Evolutionary conservation across 2,113 vertebrate genomes (phyloP).

Genomic region (Elgaria multicarinata): DNA sequence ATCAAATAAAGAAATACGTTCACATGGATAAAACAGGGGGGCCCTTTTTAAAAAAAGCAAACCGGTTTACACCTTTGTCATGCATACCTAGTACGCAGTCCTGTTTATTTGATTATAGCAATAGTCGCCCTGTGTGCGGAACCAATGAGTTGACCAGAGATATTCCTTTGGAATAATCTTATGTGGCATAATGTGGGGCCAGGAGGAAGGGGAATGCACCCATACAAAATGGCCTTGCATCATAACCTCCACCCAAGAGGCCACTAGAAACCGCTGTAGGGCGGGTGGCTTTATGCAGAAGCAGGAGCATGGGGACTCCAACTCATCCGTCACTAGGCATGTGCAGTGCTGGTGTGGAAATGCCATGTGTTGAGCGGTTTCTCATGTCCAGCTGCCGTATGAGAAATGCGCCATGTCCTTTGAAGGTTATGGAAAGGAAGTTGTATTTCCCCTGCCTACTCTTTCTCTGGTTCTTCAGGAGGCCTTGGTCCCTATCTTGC

Average conservation of each 20-base stretch:
- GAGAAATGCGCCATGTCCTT: neutral
- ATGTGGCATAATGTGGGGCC: neutral
- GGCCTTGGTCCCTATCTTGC: neutral
- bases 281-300: neutral
- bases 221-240: too few relatives aligned
- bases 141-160: neutral
- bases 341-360: neutral
- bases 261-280: neutral
- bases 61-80: neutral
- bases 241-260: too few relatives aligned
- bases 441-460: neutral
- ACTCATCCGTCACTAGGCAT: neutral
- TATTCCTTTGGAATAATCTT: neutral
- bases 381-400: neutral
- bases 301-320: neutral
- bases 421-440: neutral
- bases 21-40: too few relatives aligned
- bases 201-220: neutral
- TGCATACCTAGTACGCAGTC: neutral
- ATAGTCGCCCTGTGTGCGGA: neutral
- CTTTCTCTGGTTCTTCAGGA: neutral
- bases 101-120: neutral
- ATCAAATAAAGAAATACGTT: too few relatives aligned
- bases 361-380: neutral
- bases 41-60: neutral